These are phyloP conservation scores for Tortricodes alternella DNA, from an alignment of 2,888 invertebrate species.

Conservation along the genomic window DNA sequence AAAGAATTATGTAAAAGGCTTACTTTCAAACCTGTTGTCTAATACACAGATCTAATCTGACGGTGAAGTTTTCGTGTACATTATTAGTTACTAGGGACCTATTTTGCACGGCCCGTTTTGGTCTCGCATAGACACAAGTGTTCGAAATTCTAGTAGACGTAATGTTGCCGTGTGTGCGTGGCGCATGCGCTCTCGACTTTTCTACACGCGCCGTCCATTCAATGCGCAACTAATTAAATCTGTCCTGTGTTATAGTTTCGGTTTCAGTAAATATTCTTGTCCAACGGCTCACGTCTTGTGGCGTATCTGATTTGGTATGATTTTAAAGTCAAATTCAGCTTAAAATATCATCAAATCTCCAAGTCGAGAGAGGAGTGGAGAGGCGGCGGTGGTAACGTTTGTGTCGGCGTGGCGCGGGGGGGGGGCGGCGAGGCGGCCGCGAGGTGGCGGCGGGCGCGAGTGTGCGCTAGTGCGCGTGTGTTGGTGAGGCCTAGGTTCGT, in stretches of 20 bases:
- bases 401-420: constrained; percentile 37
- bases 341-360: constrained; percentile 70
- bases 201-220: constrained; percentile 70
- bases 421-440: constrained; percentile 44
- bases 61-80: constrained; percentile 6
- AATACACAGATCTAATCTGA: not conserved
- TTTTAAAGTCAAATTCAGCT: constrained; percentile 80
- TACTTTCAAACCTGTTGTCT: not conserved
- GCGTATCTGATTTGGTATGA: constrained; percentile 53
- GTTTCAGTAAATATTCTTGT: constrained; percentile 68
- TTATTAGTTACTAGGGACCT: constrained; percentile 1
- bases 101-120: constrained; percentile 48
- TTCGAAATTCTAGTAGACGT: constrained; percentile 49
- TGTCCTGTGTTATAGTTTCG: constrained; percentile 54
- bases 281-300: constrained; percentile 57
- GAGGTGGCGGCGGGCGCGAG: constrained; percentile 47
- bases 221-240: constrained; percentile 66
- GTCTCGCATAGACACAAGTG: constrained; percentile 46
- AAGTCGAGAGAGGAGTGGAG: constrained; percentile 48
- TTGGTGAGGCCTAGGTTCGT: constrained; percentile 65
- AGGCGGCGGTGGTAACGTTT: constrained; percentile 35
- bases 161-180: constrained; percentile 59
- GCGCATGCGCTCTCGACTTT: constrained; percentile 70
- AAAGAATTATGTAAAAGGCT: too few species aligned
- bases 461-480: constrained; percentile 73